Base-by-base conservation (phyloP, 2,888 invertebrate genomes). In the Embidobia sp. region DNA sequence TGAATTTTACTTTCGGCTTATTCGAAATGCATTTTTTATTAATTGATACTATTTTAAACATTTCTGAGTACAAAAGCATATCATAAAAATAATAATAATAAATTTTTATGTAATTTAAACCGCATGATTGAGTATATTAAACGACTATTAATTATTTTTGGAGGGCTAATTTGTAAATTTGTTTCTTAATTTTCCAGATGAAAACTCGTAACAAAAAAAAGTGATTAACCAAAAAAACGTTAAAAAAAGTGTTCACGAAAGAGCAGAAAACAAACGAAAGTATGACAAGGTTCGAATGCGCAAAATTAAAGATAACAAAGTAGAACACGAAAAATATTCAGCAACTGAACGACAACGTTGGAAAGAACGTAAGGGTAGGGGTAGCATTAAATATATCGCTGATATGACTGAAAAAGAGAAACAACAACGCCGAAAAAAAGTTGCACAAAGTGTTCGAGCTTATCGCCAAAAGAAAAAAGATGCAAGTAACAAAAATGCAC, bases 331-430 rank as follows among this genome's bases (percentile, higher is more conserved):
- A 44, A 15, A 44, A 22, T 44, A 44, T 26, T 10, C n/a, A 8
- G 2, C 3, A 3, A 44, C 13, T 22, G 44, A 44, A 19, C 18
- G 44, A 8, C 4, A 44, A 18, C 10, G 44, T 18, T 44, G 19
- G 16, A 26, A 44, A 44, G 1, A 44, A 44, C 8, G 44, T 2
- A n/a, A 22, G 8, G 18, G 18, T 44, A 18, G 6, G 6, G 44
- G 44, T 5, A 19, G 6, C 6, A 44, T 44, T 6, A 44, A 44
- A 44, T 16, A 10, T 22, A 15, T 44, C 6, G n/a, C 19, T 18
- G 18, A 26, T 44, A 44, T 44, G 44, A 44, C 44, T 4, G 10
- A 3, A n/a, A n/a, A n/a, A n/a, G n/a, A n/a, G n/a, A n/a, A n/a
- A n/a, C n/a, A n/a, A n/a, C n/a, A n/a, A n/a, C n/a, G n/a, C n/a